Conservation (phyloP, 37 sponge, comb jelly and placozoan genomes). For the Aplysina aerophoba region DNA sequence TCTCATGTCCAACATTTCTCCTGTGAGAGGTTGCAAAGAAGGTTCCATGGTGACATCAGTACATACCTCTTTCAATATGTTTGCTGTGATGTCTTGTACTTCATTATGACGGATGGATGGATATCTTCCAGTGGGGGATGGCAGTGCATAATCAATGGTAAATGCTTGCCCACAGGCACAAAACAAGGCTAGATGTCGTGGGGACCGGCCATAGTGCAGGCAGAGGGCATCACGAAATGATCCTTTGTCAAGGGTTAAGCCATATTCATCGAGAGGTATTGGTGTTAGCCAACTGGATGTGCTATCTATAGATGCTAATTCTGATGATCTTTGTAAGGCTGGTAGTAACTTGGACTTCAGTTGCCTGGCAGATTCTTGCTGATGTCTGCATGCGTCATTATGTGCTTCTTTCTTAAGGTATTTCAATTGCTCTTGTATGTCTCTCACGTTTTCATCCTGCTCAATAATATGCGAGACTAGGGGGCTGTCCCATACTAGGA, state of each 20-base stretch:
- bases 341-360: not conserved
- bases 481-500: not conserved
- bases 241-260: not conserved
- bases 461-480: no score
- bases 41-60: not conserved
- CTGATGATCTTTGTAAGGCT: not conserved
- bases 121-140: no score
- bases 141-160: not conserved
- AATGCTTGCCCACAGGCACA: slow-evolving; percentile 4
- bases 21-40: not conserved
- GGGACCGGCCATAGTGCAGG: not conserved
- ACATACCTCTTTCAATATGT: not conserved
- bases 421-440: slow-evolving; percentile 4
- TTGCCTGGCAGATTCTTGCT: not conserved
- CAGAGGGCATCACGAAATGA: not conserved
- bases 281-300: slow-evolving; percentile 2
- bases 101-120: not conserved
- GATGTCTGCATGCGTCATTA: not conserved
- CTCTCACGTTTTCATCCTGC: not conserved
- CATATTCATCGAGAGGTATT: not conserved
- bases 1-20: not conserved
- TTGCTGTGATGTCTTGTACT: not conserved
- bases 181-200: not conserved
- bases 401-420: not conserved
- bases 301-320: not conserved